Conservation (phyloP, 1,140 invertebrate species). For the Camponotus vicinus region DNA sequence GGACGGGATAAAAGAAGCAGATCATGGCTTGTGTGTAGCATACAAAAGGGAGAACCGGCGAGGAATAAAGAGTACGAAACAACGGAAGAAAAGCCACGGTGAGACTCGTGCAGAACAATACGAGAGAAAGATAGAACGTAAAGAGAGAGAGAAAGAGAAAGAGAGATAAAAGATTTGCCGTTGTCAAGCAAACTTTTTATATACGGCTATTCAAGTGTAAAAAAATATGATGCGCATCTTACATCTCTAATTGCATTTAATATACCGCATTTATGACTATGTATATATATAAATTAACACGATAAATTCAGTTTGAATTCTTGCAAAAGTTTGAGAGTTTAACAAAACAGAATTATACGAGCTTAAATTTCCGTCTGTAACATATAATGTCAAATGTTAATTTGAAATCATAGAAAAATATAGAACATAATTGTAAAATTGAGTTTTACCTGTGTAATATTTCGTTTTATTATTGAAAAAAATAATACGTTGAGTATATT, state of each 20-base stretch:
- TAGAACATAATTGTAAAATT: neutral
- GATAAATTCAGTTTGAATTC: constrained; percentile 19
- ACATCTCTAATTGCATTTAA: constrained; percentile 44
- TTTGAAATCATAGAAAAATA: neutral
- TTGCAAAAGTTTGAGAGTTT: neutral
- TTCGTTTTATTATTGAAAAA: neutral
- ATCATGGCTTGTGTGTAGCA: constrained; percentile 15
- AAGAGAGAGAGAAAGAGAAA: neutral
- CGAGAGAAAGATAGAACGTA: neutral
- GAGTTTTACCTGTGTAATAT: neutral
- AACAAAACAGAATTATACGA: neutral
- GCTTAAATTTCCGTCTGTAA: neutral
- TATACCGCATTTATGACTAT: constrained; percentile 4
- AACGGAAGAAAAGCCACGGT: constrained; percentile 2
- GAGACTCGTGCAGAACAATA: constrained; percentile 5
- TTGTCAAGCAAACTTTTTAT: constrained; percentile 41
- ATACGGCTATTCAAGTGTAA: neutral
- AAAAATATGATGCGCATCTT: neutral
- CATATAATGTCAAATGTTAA: neutral
- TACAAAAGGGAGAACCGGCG: constrained; percentile 7
- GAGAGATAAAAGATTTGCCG: neutral
- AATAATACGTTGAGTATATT: neutral
- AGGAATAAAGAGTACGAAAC: constrained; percentile 32
- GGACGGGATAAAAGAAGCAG: constrained; percentile 36
- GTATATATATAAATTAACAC: neutral